Conservation (phyloP, 2,113 vertebrate genomes). For the Geococcyx californianus region DNA sequence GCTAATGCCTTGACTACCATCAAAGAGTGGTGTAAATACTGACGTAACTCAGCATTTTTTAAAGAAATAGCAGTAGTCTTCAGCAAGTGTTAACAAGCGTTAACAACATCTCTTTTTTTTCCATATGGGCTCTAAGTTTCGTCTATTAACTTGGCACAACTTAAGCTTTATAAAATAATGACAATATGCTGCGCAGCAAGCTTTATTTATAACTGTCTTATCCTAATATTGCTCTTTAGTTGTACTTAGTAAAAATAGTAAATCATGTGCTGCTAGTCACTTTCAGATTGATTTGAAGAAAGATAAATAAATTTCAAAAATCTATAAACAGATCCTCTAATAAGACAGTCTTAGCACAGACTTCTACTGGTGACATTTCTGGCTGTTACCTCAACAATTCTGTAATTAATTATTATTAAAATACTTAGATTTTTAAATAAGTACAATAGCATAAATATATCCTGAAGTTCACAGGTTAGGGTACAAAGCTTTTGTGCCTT, state of each 20-base stretch:
- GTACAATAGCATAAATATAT: not conserved
- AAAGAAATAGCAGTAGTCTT: not conserved
- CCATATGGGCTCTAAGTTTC: not conserved
- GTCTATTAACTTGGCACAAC: slow-evolving; percentile 8
- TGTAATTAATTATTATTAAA: not conserved
- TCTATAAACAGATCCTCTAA: slow-evolving; percentile 19
- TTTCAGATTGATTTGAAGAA: slow-evolving; percentile 37
- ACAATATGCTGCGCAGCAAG: not conserved
- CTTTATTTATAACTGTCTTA: slow-evolving; percentile 32
- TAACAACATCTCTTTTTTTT: not conserved
- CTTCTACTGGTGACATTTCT: not conserved
- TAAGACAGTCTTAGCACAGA: not conserved
- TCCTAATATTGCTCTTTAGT: slow-evolving; percentile 28
- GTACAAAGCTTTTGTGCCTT: not conserved
- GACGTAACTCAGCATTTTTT: not conserved
- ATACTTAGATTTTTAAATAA: not conserved
- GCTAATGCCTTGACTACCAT: slow-evolving; percentile 18
- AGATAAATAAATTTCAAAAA: not conserved
- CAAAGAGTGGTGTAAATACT: not conserved
- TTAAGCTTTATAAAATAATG: not conserved
- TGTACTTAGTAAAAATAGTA: slow-evolving; percentile 40
- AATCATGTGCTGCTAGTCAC: not conserved
- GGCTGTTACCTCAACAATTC: not conserved
- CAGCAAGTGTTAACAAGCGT: not conserved
- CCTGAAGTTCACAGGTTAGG: not conserved